These are phyloP conservation scores for Parotocinclus haroldoi DNA, from an alignment of 2,797 vertebrate species.

Conservation along the genomic window DNA sequence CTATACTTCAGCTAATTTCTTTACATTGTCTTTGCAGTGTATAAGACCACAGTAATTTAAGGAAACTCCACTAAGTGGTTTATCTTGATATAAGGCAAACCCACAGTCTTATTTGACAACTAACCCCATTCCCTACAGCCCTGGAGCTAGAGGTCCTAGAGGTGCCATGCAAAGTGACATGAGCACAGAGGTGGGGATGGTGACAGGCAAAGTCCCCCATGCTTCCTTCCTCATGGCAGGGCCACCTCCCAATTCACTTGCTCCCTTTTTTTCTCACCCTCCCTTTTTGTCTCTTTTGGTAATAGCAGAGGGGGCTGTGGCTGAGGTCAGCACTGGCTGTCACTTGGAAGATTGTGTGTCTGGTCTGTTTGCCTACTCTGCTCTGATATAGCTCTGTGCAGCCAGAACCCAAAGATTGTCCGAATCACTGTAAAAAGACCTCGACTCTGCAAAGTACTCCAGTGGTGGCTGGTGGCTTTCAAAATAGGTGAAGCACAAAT, in stretches of 20 bases:
- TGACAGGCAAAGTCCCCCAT: constrained; percentile 39
- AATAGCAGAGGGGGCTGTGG: constrained; percentile 64
- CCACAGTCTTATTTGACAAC: no score
- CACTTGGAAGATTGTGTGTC: constrained; percentile 61
- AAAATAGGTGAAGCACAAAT: no score
- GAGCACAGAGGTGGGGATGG: constrained; percentile 25
- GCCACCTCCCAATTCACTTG: constrained; percentile 43
- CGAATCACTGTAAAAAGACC: constrained; percentile 68
- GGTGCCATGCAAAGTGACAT: constrained; percentile 31
- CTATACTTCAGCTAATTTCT: no score
- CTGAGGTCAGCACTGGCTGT: constrained; percentile 67
- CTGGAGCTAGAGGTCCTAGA: constrained; percentile 1
- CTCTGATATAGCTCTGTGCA: constrained; percentile 45
- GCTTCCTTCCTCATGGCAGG: constrained; percentile 29
- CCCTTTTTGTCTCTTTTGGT: constrained; percentile 40
- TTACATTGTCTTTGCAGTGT: no score
- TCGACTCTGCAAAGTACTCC: constrained; percentile 59
- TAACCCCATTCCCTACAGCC: no score
- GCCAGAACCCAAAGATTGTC: constrained; percentile 75
- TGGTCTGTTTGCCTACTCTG: constrained; percentile 57
- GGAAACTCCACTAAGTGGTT: not conserved
- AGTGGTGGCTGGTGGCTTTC: no score
- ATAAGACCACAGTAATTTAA: no score
- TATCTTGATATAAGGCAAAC: not conserved
- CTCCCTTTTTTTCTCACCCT: constrained; percentile 2